Evolutionary conservation across 2,797 vertebrate species (phyloP).

Genomic region (Lagorchestes hirsutus): DNA sequence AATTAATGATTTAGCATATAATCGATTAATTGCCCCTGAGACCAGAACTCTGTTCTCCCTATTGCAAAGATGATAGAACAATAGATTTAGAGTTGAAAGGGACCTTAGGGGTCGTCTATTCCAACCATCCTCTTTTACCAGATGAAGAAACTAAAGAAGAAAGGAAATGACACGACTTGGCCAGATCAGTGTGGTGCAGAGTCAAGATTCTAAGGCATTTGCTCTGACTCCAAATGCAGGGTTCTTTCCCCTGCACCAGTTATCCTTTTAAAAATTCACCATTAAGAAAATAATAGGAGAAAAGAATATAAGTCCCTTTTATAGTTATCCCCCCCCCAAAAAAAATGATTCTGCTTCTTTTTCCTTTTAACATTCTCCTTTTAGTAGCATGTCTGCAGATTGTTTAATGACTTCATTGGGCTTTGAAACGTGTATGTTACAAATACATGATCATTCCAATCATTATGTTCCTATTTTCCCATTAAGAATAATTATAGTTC

Average conservation of each 20-base stretch:
- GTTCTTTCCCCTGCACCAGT: neutral
- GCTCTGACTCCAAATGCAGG: neutral
- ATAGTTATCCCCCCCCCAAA: constrained; percentile 13
- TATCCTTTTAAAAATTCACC: neutral
- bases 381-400: constrained; percentile 66
- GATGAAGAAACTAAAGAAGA: neutral
- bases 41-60: neutral
- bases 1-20: neutral
- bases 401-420: constrained; percentile 80
- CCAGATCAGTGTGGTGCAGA: neutral
- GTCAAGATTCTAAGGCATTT: neutral
- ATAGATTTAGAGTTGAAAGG: neutral
- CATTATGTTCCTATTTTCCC: constrained; percentile 81
- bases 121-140: neutral
- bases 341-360: constrained; percentile 52
- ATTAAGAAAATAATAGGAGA: neutral
- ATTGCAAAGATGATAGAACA: neutral
- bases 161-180: neutral
- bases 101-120: neutral
- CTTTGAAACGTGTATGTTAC: constrained; percentile 76
- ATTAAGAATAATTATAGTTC: constrained; percentile 82
- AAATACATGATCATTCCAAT: constrained; percentile 78
- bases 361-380: constrained; percentile 46
- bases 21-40: neutral
- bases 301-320: neutral